Base-by-base conservation (phyloP, 2,888 invertebrate genomes). In the Muscina levida region DNA sequence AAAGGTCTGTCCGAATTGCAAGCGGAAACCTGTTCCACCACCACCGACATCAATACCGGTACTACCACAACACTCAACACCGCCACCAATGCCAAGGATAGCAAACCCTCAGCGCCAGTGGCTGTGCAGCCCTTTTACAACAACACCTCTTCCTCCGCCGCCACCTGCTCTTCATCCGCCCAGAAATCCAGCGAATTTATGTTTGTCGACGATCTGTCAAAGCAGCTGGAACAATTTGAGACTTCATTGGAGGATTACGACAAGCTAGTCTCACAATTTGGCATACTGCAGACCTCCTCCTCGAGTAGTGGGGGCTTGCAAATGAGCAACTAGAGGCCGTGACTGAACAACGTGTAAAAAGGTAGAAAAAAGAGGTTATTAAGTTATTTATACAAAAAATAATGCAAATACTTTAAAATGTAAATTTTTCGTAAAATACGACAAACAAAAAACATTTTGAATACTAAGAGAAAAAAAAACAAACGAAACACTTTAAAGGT, bases 211-310 rank as follows among this genome's bases (percentile, higher is more conserved):
- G 91, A 91, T 72, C 84, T 91, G 11, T 89, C 91, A 3, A 86
- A 88, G 70, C 91, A 91, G 74, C 78, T 91, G 83, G 91, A 91
- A 80, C 85, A 89, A 82, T 91, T 91, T 80, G 91, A 91, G 83
- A 90, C 90, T 11, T 90, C 90, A 24, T 84, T 91, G 19, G 87
- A 88, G 67, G 90, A 91, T 82, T 91, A 91, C 78, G 91, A 91
- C 75, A 87, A 88, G 71, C 86, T 91, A 22, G 91, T 91, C 10
- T 90, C 90, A 37, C 91, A 91, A 59, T 86, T 91, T 8, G 86
- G 86, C 19, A 83, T 85, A 56, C 84, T 87, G 37, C 86, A 86
- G 62, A 87, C 88, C 39, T 88, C 89, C 0, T 89, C 89, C 4
- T 85, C 86, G 19, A 89, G 88, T 72, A 88, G 88, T 67, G 88